Evolutionary conservation across 2,797 vertebrate genomes (phyloP), one percentile per base, ranked within the genome.

Genomic region (Siniperca undulata): DNA sequence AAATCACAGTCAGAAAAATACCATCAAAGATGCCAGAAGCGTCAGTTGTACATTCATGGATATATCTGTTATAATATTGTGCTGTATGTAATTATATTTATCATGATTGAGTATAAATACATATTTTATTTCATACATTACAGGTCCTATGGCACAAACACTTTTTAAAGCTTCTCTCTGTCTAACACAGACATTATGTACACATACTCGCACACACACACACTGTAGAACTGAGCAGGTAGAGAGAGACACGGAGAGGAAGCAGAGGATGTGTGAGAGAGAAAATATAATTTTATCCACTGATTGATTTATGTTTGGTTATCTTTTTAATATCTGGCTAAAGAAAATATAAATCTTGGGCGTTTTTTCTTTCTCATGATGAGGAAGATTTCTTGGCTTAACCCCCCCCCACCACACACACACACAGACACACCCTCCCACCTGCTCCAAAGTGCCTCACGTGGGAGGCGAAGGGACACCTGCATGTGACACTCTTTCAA

Each of bases 1-100:
- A 93, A 95, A 92, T 82, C 85, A 93, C 90, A 81, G 88, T 88
- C 85, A 66, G 79, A 92, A 93, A 95, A 91, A 88, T 85, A 88
- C 90, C 76, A 92, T 83, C 69, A 80, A 83, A 92, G 89, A 81
- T 86, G 91, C 80, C 79, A 82, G 58, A 90, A 93, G 91, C 91
- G 22, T 88, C 73, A 84, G 77, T 84, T 90, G 58, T 92, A 95
- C 93, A 94, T 94, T 93, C 93, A 92, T 76, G 56, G 78, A 88
- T 91, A 93, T 77, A 90, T 91, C 7, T 48, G 38, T 89, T 83
- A 87, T 88, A 89, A 91, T 91, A 93, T 86, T 94, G 92, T 93
- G 91, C 93, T 91, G 87, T 81, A 88, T 88, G 82, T 90, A 80
- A 74, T 89, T 85, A 84, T 89, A 81, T 89, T 88, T 73, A 82